Evolutionary conservation across 2,113 vertebrate genomes (phyloP).

Genomic region (Zingel zingel): DNA sequence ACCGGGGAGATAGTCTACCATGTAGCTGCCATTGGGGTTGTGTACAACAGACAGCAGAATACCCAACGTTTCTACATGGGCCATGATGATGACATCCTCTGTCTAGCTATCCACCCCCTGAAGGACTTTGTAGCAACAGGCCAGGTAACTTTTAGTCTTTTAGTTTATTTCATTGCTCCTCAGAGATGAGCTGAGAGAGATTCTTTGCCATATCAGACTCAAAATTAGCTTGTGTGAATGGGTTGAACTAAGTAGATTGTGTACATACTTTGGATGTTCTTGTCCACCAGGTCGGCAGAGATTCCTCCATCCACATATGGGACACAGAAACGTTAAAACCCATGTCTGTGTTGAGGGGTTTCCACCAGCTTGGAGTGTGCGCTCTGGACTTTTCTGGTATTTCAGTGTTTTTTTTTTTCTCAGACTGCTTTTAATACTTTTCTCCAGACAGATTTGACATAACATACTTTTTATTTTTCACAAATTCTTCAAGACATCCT

Average conservation of each 20-base stretch:
- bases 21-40: slow-evolving; percentile 95
- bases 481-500: slow-evolving; percentile 26
- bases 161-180: neutral
- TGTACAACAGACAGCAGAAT: slow-evolving; percentile 98
- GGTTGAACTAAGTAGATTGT: neutral
- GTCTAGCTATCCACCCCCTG: slow-evolving; percentile 94
- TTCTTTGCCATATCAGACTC: neutral
- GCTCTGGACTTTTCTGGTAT: slow-evolving; percentile 98
- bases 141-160: slow-evolving; percentile 85
- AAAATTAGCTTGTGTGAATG: neutral
- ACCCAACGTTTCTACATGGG: slow-evolving; percentile 97
- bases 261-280: slow-evolving; percentile 26
- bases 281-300: slow-evolving; percentile 91
- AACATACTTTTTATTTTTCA: neutral
- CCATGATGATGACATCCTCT: slow-evolving; percentile 97
- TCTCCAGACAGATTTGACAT: neutral
- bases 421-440: neutral
- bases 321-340: slow-evolving; percentile 95
- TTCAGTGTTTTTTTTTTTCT: neutral
- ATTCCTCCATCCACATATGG: slow-evolving; percentile 96
- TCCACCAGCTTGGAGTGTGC: slow-evolving; percentile 95
- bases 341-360: slow-evolving; percentile 94
- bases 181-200: neutral
- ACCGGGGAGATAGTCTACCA: slow-evolving; percentile 98
- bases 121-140: slow-evolving; percentile 98